phyloP scores from a whole-genome alignment of 2,888 invertebrate genomes.

The Cosmia pyralina region DNA sequence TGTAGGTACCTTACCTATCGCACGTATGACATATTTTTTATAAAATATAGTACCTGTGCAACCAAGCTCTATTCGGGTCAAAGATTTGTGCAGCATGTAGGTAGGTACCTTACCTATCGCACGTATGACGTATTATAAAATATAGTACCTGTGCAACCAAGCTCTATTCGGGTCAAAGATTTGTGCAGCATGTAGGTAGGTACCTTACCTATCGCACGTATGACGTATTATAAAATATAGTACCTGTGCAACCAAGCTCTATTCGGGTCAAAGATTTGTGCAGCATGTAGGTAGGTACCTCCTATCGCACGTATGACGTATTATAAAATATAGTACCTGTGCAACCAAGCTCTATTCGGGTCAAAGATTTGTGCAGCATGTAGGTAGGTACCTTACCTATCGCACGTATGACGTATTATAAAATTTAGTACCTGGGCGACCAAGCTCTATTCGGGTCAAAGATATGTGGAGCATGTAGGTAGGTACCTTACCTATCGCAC shows the following conservation, averaged over 20 bases:
- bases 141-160: too few relatives aligned
- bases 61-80: not conserved
- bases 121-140: conserved; percentile 3
- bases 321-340: not conserved
- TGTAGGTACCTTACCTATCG: conserved; percentile 3
- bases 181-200: conserved; percentile 23
- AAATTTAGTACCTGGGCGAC: too few relatives aligned
- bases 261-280: conserved; percentile 19
- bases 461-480: conserved; percentile 26
- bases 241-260: too few relatives aligned
- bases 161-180: not conserved
- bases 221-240: not conserved
- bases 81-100: conserved; percentile 25
- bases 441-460: not conserved
- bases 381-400: conserved; percentile 3
- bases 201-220: conserved; percentile 11
- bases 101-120: conserved; percentile 9
- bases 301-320: conserved; percentile 11
- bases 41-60: too few relatives aligned
- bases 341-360: too few relatives aligned
- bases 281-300: not conserved
- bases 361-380: conserved; percentile 26
- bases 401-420: conserved; percentile 6
- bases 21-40: conserved; percentile 10
- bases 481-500: conserved; percentile 8